Base-by-base conservation (phyloP, 2,888 invertebrate species). In the Sphaerophoria rueppellii region DNA sequence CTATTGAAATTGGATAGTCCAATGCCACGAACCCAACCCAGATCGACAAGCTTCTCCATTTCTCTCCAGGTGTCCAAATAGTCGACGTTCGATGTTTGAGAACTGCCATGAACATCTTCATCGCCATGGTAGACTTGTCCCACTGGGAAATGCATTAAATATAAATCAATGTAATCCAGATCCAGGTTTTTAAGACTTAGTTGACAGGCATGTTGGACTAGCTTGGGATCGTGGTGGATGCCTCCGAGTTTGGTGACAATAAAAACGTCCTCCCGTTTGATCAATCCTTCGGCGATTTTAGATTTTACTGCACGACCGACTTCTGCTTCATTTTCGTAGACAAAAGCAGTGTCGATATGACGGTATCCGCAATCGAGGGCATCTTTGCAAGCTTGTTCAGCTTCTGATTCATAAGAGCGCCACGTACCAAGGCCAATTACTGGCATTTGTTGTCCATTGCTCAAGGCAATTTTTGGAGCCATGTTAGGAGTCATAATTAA, bases 131-230 rank as follows among this genome's bases (percentile, higher is more conserved):
- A 89, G 4, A 88, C 92, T 87, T 95, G 96, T 0, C 95, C 96
- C 90, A 96, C 93, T 0, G 97, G 97, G 93, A 95, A 96, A 89
- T 97, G 97, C 85, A 97, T 95, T 11, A 97, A 91, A 88, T 95
- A 97, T 0, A 97, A 92, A 89, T 97, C 97, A 69, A 97, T 92
- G 89, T 97, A 97, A 0, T 94, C 93, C 5, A 97, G 90, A 0
- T 94, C 94, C 82, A 97, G 92, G 74, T 94, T 92, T 0, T 92
- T 89, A 6, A 97, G 90, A 0, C 96, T 95, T 58, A 93, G 92
- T 57, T 93, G 93, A 86, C 96, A 93, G 0, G 95, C 94, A 4
- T 92, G 91, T 77, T 94, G 93, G 16, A 96, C 97, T 61, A 95
- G 90, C 34, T 95, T 94, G 0, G 94, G 93, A 35, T 93, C 93